phyloP scores from a whole-genome alignment of 2,888 invertebrate species.

The Ornithoptera priamus region DNA sequence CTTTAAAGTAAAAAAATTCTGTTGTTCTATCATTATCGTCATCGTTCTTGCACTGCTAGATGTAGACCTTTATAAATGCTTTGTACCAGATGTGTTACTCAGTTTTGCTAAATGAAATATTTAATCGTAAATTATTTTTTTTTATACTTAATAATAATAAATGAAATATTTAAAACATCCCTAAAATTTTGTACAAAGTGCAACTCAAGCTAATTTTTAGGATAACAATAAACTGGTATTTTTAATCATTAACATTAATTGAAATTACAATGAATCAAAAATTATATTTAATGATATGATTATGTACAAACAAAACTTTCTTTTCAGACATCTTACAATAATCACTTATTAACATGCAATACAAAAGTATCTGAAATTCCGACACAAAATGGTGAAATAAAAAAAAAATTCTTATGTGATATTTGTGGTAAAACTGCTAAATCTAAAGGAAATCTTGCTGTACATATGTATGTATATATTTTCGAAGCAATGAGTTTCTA shows the following conservation, averaged over 20 bases:
- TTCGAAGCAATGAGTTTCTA: conserved; percentile 28
- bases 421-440: conserved; percentile 66
- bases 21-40: neutral
- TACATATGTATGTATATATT: conserved; percentile 62
- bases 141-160: too few species aligned
- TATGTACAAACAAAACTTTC: neutral
- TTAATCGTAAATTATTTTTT: too few species aligned
- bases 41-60: too few species aligned
- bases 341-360: conserved; percentile 50
- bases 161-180: too few species aligned
- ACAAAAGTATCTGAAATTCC: conserved; percentile 23
- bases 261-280: too few species aligned
- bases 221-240: too few species aligned
- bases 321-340: conserved; percentile 54
- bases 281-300: neutral
- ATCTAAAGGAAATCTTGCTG: conserved; percentile 63
- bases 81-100: too few species aligned
- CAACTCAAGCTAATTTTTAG: too few species aligned
- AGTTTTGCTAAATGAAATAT: too few species aligned
- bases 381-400: conserved; percentile 24
- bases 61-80: too few species aligned
- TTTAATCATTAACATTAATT: too few species aligned
- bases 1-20: neutral
- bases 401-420: conserved; percentile 64
- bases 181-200: too few species aligned